These are phyloP conservation scores for Brachyhypopomus gauderio DNA, from an alignment of 2,113 vertebrate species.

Conservation along the genomic window DNA sequence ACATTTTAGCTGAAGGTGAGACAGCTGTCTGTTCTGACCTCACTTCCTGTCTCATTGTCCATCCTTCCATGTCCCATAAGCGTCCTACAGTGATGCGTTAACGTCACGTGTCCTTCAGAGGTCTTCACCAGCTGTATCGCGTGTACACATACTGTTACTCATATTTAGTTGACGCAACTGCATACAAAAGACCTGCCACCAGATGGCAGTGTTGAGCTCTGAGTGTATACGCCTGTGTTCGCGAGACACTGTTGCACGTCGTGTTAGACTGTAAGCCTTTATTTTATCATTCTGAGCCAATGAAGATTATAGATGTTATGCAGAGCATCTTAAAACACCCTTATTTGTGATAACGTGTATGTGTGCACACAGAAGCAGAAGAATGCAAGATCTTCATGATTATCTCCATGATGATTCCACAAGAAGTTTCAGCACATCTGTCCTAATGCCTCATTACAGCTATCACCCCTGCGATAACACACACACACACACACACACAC, in stretches of 20 bases:
- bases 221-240: too few species aligned
- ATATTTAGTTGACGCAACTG: background rate
- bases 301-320: background rate
- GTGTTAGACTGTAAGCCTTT: background rate
- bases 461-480: conserved; percentile 39
- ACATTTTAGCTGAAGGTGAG: too few species aligned
- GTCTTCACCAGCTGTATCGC: too few species aligned
- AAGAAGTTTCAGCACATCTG: conserved; percentile 72
- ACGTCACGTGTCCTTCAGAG: too few species aligned
- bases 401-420: too few species aligned
- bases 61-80: too few species aligned
- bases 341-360: background rate
- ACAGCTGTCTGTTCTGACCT: too few species aligned
- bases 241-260: background rate
- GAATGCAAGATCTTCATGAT: too few species aligned
- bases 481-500: conserved; percentile 1
- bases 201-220: conserved; percentile 43
- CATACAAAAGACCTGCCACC: conserved; percentile 6
- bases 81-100: too few species aligned
- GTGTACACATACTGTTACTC: too few species aligned
- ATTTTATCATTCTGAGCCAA: background rate
- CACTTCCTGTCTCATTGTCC: too few species aligned
- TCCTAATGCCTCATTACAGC: conserved; percentile 59
- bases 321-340: conserved; percentile 10
- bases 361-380: background rate